These are phyloP conservation scores for Cryptocephalus moraei DNA, from an alignment of 2,888 invertebrate genomes.

Conservation along the genomic window DNA sequence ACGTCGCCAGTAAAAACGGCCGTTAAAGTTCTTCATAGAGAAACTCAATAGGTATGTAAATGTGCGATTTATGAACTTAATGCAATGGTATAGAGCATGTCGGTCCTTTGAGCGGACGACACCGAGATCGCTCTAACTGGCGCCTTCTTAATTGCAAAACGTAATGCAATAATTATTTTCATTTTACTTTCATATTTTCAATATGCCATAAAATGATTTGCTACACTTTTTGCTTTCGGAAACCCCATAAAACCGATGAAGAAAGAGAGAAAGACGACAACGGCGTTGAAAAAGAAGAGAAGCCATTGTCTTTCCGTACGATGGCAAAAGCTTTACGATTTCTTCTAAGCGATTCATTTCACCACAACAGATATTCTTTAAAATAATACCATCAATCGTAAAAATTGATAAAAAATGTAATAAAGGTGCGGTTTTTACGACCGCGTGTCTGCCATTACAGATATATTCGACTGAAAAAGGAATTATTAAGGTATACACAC, in stretches of 20 bases:
- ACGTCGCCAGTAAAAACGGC: too few relatives aligned
- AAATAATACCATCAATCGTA: not conserved
- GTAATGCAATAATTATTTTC: constrained; percentile 1
- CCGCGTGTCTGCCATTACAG: not conserved
- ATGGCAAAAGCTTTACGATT: not conserved
- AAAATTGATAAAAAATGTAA: constrained; percentile 1
- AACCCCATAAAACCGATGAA: not conserved
- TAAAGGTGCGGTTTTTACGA: not conserved
- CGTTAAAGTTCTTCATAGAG: too few relatives aligned
- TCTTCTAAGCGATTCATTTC: constrained; percentile 1
- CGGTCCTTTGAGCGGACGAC: too few relatives aligned
- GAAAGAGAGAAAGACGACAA: too few relatives aligned
- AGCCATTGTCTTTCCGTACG: too few relatives aligned
- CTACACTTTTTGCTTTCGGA: constrained; percentile 8
- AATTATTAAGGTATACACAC: not conserved
- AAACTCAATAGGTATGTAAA: too few relatives aligned
- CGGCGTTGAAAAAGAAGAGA: too few relatives aligned
- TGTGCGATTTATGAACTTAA: too few relatives aligned
- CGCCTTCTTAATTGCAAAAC: constrained; percentile 4
- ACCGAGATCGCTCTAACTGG: not conserved
- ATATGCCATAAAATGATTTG: constrained; percentile 10
- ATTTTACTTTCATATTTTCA: constrained; percentile 7
- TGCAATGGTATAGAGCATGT: too few relatives aligned
- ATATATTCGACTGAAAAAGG: not conserved
- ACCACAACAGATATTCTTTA: not conserved